Percentiles rank a stretch among this genome's conserved stretches.
Conservation (phyloP, 1,140 invertebrate species). For the Caenorhabditis briggsae region DNA sequence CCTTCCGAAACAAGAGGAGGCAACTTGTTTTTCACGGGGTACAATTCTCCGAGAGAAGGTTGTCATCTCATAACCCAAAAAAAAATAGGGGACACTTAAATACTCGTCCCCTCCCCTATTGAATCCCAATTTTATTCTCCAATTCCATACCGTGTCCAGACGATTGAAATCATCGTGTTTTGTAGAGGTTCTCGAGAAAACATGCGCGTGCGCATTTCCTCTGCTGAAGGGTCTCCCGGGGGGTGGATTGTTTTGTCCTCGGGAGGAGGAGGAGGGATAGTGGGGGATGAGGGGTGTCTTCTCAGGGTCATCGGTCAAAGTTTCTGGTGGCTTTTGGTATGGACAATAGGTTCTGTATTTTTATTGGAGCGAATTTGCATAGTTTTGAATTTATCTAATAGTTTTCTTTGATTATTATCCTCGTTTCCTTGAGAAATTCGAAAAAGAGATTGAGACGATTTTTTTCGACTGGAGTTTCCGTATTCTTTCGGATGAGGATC, state of each 20-base stretch:
- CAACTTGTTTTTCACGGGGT: not conserved
- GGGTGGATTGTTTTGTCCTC: not conserved
- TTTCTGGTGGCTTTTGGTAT: no score
- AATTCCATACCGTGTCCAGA: not conserved
- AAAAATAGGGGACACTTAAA: conserved; percentile 45
- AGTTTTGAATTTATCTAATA: no score
- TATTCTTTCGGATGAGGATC: no score
- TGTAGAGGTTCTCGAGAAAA: conserved; percentile 52
- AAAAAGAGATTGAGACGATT: no score
- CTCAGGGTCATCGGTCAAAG: no score
- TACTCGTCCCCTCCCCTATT: not conserved
- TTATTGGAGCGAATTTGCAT: not conserved
- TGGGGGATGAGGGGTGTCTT: not conserved
- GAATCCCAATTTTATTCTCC: no score
- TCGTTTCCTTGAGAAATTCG: no score
- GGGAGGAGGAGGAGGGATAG: not conserved
- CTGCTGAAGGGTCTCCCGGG: conserved; percentile 6
- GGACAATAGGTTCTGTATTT: not conserved
- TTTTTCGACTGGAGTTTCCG: no score
- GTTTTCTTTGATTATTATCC: no score
- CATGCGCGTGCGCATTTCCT: conserved; percentile 48
- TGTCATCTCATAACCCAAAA: conserved; percentile 2
- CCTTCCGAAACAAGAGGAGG: no score
- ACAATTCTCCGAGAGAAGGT: not conserved
- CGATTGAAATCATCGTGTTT: conserved; percentile 44